These are phyloP conservation scores for Gambusia yucatana DNA, from an alignment of 2,797 vertebrate genomes.

Conservation along the genomic window DNA sequence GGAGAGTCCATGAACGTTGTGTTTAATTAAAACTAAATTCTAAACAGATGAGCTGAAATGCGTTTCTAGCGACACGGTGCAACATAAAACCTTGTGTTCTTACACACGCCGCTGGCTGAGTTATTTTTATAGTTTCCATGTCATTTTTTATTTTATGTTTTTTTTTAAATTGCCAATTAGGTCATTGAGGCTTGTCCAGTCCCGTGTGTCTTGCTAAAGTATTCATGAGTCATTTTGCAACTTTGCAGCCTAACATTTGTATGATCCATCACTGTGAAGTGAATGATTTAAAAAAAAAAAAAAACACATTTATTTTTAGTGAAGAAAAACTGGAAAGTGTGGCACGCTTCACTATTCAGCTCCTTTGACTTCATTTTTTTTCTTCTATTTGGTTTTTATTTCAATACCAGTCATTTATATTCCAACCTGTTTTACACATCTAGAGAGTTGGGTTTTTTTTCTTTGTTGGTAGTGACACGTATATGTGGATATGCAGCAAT, in stretches of 20 bases:
- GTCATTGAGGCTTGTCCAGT: not conserved
- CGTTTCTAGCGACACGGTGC: not conserved
- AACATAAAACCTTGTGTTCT: not conserved
- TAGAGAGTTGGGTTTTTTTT: not conserved
- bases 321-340: not conserved
- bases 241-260: not conserved
- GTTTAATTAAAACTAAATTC: not conserved
- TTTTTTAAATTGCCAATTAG: not conserved
- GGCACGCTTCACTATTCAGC: not conserved
- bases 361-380: not conserved
- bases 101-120: not conserved
- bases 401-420: not conserved
- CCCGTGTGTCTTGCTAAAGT: no score
- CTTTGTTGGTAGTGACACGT: no score
- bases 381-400: no score
- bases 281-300: not conserved
- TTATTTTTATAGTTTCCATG: not conserved
- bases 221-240: not conserved
- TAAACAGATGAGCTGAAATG: not conserved
- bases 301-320: not conserved
- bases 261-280: not conserved
- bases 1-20: not conserved
- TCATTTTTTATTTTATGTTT: not conserved
- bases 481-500: not conserved
- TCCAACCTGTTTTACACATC: not conserved